Evolutionary conservation across 2,888 invertebrate genomes (phyloP), one percentile per base, ranked within the genome.

Genomic region (Drosophila neoperkinsi): DNA sequence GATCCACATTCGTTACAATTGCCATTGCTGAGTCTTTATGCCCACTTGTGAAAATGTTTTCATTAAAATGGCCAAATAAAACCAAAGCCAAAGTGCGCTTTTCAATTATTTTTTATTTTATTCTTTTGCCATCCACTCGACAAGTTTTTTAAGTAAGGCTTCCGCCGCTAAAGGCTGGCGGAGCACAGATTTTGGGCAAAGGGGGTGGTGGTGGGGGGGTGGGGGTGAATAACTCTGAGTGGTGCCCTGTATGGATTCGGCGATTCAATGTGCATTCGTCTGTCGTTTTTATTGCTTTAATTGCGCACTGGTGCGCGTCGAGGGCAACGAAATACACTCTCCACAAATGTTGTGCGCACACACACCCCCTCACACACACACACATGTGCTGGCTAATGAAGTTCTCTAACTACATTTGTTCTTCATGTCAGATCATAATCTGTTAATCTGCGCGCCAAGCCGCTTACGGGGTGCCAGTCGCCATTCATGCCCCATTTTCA

Each of bases 211-310:
- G 7, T 43, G 11, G 41, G 51, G 28, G 21, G 2, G 28, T 13
- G 7, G 16, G 31, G 30, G 16, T 13, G n/a, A 38, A 57, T 56
- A 52, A 30, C 46, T 38, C 60, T 59, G 53, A 63, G 58, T 51
- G 55, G 25, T 49, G n/a, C 43, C 51, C 56, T 79, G 64, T 81
- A 77, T 53, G 75, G 75, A 68, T 81, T 79, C 71, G 69, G 69
- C 63, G 61, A 71, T 79, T 76, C 77, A 77, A 71, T 90, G 88
- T 82, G 74, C 80, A 79, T 77, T 79, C 79, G 86, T 71, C 75
- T 83, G 85, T 56, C 78, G 77, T 74, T 88, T 84, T 84, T 87
- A 87, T 90, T 84, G 87, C 87, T 84, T 90, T 90, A 90, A 87
- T 90, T 87, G 90, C 74, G 71, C 88, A 87, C 55, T 87, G 87